These are phyloP conservation scores for Antheraea yamamai DNA, from an alignment of 2,888 invertebrate species.

Conservation along the genomic window DNA sequence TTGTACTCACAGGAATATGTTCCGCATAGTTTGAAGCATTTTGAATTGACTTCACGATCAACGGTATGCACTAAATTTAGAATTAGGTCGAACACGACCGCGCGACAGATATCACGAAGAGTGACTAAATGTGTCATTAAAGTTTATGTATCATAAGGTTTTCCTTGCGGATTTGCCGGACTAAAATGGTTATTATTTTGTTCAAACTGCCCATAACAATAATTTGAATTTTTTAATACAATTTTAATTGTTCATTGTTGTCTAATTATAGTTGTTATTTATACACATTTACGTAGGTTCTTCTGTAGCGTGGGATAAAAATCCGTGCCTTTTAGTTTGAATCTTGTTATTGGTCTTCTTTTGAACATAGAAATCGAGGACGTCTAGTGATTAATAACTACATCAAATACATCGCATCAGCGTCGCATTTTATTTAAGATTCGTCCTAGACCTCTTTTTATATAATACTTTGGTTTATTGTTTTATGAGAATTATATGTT, in stretches of 20 bases:
- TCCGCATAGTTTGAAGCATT: slow-evolving; percentile 4
- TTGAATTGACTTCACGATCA: neutral
- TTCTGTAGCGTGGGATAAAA: neutral
- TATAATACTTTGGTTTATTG: no score
- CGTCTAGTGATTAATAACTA: neutral
- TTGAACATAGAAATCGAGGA: neutral
- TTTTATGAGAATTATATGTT: no score
- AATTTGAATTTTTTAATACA: neutral
- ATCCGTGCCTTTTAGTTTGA: neutral
- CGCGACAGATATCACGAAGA: slow-evolving; percentile 2
- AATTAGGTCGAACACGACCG: slow-evolving; percentile 12
- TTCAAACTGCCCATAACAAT: neutral
- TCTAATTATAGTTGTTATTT: neutral
- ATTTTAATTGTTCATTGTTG: neutral
- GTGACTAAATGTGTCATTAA: slow-evolving; percentile 5
- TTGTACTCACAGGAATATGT: slow-evolving; percentile 6
- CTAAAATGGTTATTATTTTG: neutral
- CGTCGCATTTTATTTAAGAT: no score
- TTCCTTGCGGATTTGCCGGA: slow-evolving; percentile 9
- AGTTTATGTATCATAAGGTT: neutral
- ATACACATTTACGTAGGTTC: neutral
- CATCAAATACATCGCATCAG: no score
- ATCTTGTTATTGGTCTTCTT: neutral
- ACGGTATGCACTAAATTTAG: slow-evolving; percentile 1
- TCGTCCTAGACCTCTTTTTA: no score